Percentiles rank a stretch among this genome's conserved stretches.
phyloP scores from a whole-genome alignment of 1,140 invertebrate species.

The Arctopsyche grandis region DNA sequence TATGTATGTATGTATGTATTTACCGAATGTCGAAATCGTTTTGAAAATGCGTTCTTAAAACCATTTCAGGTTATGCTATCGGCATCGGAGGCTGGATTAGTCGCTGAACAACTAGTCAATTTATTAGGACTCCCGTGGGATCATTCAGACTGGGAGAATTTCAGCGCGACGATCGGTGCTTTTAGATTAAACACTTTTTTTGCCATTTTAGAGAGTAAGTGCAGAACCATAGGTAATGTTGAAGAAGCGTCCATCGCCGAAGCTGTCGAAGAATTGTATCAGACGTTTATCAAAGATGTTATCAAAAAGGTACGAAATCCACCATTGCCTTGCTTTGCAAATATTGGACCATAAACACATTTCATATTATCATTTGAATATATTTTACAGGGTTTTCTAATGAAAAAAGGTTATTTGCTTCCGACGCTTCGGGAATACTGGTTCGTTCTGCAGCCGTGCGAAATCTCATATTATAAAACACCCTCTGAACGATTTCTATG shows the following conservation, averaged over 20 bases:
- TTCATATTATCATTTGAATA: background rate
- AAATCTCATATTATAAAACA: constrained; percentile 79
- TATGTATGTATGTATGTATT: no score
- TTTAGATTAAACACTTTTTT: constrained; percentile 75
- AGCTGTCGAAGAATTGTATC: constrained; percentile 79
- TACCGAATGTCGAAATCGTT: no score
- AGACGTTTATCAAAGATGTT: constrained; percentile 82
- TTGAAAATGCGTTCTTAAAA: no score
- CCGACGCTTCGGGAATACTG: constrained; percentile 82
- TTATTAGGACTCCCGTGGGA: constrained; percentile 76
- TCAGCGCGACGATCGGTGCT: constrained; percentile 71
- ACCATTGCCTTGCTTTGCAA: no score
- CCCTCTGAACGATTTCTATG: constrained; percentile 77
- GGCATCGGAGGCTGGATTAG: constrained; percentile 72
- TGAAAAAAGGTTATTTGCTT: constrained; percentile 78
- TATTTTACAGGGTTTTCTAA: constrained; percentile 71
- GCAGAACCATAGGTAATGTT: constrained; percentile 68
- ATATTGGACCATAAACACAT: background rate
- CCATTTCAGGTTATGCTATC: constrained; percentile 75
- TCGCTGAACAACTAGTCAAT: constrained; percentile 73
- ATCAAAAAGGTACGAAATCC: constrained; percentile 88
- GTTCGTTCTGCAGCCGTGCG: constrained; percentile 80
- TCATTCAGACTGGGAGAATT: constrained; percentile 71
- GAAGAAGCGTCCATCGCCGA: constrained; percentile 73
- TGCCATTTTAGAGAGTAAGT: constrained; percentile 78